Evolutionary conservation across 2,888 invertebrate species (phyloP).

Genomic region (Apotomis turbidana): DNA sequence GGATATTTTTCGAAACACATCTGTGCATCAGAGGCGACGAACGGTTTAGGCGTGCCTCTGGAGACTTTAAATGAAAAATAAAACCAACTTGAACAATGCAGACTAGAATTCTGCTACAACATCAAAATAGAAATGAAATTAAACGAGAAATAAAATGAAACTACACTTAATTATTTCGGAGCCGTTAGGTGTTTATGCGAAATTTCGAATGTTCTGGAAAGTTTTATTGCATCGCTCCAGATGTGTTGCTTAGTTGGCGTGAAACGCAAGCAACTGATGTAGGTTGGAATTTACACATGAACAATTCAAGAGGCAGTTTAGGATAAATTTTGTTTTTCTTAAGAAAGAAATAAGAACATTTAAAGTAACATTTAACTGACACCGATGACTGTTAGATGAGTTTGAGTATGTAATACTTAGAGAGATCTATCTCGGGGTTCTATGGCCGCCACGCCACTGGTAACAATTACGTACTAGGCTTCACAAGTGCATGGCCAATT

Average conservation of each 20-base stretch:
- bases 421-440: too few relatives aligned
- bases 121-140: constrained; percentile 6
- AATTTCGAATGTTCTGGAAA: constrained; percentile 8
- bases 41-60: not conserved
- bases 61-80: constrained; percentile 4
- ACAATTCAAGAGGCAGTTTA: not conserved
- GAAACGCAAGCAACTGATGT: not conserved
- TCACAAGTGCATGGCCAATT: too few relatives aligned
- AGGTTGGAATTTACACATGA: not conserved
- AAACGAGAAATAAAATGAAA: constrained; percentile 12
- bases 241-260: constrained; percentile 14
- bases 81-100: constrained; percentile 4
- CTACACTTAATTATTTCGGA: constrained; percentile 10
- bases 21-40: constrained; percentile 2
- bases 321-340: too few relatives aligned
- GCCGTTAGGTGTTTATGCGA: constrained; percentile 7
- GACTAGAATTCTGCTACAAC: constrained; percentile 1
- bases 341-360: too few relatives aligned
- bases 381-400: too few relatives aligned
- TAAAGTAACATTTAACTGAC: too few relatives aligned
- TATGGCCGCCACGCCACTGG: too few relatives aligned
- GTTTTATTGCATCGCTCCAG: constrained; percentile 21
- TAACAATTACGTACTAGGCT: too few relatives aligned
- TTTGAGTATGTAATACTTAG: too few relatives aligned
- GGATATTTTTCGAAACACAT: constrained; percentile 21